Evolutionary conservation across 2,113 vertebrate genomes (phyloP).

Genomic region (Recurvirostra avosetta): DNA sequence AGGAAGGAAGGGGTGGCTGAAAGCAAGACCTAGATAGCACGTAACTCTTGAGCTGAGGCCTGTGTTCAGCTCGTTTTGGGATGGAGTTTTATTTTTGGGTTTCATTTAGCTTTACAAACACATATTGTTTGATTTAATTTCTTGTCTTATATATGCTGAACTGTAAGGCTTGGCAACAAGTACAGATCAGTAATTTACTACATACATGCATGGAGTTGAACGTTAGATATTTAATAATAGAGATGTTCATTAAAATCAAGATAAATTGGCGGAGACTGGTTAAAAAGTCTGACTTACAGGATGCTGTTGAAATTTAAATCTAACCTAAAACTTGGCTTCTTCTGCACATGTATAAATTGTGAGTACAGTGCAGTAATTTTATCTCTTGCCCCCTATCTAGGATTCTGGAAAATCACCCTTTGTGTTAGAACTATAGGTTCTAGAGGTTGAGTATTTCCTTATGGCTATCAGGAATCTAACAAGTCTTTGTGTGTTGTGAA

Average conservation of each 20-base stretch:
- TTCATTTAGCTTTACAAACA: neutral
- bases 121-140: neutral
- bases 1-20: neutral
- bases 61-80: neutral
- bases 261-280: neutral
- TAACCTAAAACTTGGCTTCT: neutral
- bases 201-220: neutral
- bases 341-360: neutral
- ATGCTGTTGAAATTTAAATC: neutral
- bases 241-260: neutral
- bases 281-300: neutral
- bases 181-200: neutral
- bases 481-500: neutral
- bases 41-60: neutral
- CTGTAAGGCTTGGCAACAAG: neutral
- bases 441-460: neutral
- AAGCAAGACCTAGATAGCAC: neutral
- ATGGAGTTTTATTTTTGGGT: neutral
- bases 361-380: neutral
- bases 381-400: neutral
- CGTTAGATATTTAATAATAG: neutral
- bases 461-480: neutral
- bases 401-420: neutral
- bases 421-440: neutral
- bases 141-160: neutral